Evolutionary conservation across 2,797 vertebrate species (phyloP).

Genomic region (Microctenopoma stevenorrisi): DNA sequence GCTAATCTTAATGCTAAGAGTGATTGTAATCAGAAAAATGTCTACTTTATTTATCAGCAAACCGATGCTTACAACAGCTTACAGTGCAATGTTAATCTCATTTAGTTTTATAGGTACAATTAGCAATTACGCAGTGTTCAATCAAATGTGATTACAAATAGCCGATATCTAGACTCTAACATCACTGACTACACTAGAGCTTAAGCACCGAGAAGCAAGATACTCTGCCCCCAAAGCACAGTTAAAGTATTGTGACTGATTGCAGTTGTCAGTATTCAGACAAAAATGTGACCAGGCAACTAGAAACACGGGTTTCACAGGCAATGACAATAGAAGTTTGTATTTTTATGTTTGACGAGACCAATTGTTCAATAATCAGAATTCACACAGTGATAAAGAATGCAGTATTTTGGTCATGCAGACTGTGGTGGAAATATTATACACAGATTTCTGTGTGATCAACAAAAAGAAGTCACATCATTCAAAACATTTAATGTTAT

Average conservation of each 20-base stretch:
- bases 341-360: not conserved
- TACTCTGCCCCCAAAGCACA: not conserved
- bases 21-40: too few species aligned
- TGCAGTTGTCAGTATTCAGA: not conserved
- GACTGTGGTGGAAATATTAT: not conserved
- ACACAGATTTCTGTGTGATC: not conserved
- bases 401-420: not conserved
- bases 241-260: not conserved
- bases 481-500: not conserved
- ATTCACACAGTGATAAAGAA: too few species aligned
- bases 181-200: not conserved
- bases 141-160: not conserved
- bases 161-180: not conserved
- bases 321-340: not conserved
- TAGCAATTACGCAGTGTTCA: not conserved
- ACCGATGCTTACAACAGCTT: too few species aligned
- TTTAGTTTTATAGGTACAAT: too few species aligned
- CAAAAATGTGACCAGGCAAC: not conserved
- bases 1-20: too few species aligned
- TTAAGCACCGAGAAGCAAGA: not conserved
- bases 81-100: too few species aligned
- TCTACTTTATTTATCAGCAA: too few species aligned
- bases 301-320: not conserved
- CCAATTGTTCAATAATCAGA: not conserved
- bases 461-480: not conserved